Evolutionary conservation across 1,140 invertebrate species (phyloP), one percentile per base, ranked within the genome.

Genomic region (Zaprionus vittiger): DNA sequence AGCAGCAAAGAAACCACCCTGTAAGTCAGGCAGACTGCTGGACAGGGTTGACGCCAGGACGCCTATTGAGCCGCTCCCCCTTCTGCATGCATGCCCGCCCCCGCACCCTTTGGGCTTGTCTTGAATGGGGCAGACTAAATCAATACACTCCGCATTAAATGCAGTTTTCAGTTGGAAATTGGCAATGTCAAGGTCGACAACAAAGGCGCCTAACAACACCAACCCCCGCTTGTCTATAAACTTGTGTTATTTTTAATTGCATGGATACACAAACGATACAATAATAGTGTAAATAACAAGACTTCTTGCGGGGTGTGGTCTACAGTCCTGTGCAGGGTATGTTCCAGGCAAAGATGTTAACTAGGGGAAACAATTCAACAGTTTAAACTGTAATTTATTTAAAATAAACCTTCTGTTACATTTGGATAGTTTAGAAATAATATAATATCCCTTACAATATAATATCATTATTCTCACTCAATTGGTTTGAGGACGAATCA

Each of bases 111-210:
- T 31, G 37, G 64, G 38, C 61, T 71, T 59, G 60, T 56, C 55
- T 47, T 54, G 22, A 69, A 49, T 86, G 80, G 70, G 66, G 66
- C 28, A 72, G 80, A 80, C 80, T 80, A 71, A 86, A 86, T 86
- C 83, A 87, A 86, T 86, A 85, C 41, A 59, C 20, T 26, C 41
- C 34, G 68, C 60, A 66, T 83, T 87, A 74, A 82, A 72, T 80
- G 68, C 83, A 86, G 56, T 68, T 79, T 66, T 22, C 24, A 22
- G 41, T 63, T 68, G 47, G 31, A 28, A 68, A 44, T 56, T 65
- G 47, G 31, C 41, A 68, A 44, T 56, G 59, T 54, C 76, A 64
- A 64, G 73, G 70, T 62, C 54, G 65, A 9, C 60, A 20, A 28
- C 65, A 56, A 55, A 47, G 55, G 31, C 20, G 44, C 34, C 31